phyloP scores from a whole-genome alignment of 2,888 invertebrate genomes.

The Xestia ashworthii region DNA sequence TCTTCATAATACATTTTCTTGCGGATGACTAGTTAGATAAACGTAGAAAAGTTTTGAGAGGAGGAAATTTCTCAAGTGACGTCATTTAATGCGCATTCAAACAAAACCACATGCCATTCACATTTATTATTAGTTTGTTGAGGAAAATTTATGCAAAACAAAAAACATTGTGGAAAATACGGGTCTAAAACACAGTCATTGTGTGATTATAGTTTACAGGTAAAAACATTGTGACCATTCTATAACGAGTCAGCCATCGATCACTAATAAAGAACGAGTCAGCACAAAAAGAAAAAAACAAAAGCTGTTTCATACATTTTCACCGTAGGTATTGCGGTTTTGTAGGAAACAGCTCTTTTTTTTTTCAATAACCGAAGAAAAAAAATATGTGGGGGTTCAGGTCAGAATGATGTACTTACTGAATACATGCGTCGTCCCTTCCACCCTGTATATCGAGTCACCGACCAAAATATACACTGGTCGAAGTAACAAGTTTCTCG shows the following conservation, averaged over 20 bases:
- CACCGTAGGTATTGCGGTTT: no score
- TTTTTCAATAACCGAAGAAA: no score
- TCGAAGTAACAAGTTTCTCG: neutral
- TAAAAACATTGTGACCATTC: neutral
- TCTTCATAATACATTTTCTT: neutral
- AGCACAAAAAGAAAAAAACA: no score
- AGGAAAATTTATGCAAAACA: neutral
- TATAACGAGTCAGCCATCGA: no score
- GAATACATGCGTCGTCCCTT: no score
- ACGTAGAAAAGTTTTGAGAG: neutral
- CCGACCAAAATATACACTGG: neutral
- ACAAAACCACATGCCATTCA: slow-evolving; percentile 1
- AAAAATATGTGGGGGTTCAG: no score
- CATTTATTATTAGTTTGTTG: slow-evolving; percentile 8
- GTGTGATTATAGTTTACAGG: neutral
- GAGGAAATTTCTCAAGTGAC: neutral
- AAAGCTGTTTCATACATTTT: no score
- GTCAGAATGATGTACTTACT: no score
- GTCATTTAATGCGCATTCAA: neutral
- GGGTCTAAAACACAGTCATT: neutral
- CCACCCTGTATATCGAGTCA: neutral
- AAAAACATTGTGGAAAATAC: slow-evolving; percentile 10
- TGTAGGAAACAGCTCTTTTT: no score
- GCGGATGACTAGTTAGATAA: neutral
- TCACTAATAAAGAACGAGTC: no score